Base-by-base conservation (phyloP, 1,140 invertebrate species). In the Drosophila varians region DNA sequence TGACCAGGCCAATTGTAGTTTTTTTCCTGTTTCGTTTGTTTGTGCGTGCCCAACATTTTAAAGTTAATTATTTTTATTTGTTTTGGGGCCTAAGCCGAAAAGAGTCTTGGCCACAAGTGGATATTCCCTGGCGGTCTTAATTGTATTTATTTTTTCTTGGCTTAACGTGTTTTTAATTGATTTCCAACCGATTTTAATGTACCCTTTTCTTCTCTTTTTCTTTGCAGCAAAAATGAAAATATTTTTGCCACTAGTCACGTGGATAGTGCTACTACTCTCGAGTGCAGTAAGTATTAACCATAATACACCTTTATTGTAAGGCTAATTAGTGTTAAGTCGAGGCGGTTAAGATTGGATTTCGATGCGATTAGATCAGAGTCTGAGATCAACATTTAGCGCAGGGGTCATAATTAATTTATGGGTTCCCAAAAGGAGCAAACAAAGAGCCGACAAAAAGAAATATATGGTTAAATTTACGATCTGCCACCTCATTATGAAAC, bases 141-240 rank as follows among this genome's bases (percentile, higher is more conserved):
- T 68, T 66, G 38, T 68, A 45, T 61, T 69, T 56, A 69, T 54
- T 45, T 56, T 65, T 53, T 43, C 21, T 64, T 51, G 58, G 54
- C 31, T 42, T 76, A 76, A 80, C 72, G 38, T 55, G 43, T 5
- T 56, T 73, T 77, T 87, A 73, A 84, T 75, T 78, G 46, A 46
- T 38, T 60, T 78, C 58, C 58, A 65, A 75, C 60, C 25, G 45
- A 56, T 70, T 69, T 74, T 83, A 76, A 79, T 86, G 42, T 61
- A 0, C 21, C 21, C 31, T 64, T 54, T 47, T 49, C 40, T 55
- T 58, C 54, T 57, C 36, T 62, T 64, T 87, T 69, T 92, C 79
- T 82, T 93, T 93, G 34, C 92, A 94, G 94, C 93, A 92, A 94
- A 94, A 93, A 94, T 94, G 94, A 94, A 94, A 93, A 92, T 93